These are phyloP conservation scores for Glyphotaelius pellucidus DNA, from an alignment of 2,888 invertebrate genomes.

Conservation along the genomic window DNA sequence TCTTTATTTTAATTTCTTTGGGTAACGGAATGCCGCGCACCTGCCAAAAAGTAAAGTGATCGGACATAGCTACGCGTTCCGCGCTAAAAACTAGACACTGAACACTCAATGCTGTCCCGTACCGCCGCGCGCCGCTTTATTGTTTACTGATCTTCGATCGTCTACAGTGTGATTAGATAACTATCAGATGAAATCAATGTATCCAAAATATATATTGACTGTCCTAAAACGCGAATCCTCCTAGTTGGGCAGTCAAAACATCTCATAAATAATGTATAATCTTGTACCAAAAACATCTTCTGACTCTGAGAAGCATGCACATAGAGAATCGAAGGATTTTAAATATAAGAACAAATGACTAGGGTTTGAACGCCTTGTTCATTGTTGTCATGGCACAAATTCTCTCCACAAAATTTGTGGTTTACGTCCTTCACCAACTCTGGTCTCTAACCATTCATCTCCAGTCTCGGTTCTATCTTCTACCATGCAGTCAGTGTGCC, in stretches of 20 bases:
- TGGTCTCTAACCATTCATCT: background rate
- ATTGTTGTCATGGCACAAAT: background rate
- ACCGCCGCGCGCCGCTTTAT: constrained; percentile 22
- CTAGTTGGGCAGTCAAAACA: no score
- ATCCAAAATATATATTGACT: no score
- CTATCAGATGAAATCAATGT: background rate
- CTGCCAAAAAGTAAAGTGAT: constrained; percentile 10
- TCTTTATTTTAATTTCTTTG: background rate
- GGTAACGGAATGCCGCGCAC: constrained; percentile 35
- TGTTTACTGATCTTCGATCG: constrained; percentile 17
- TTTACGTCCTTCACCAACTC: background rate
- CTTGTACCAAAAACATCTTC: no score
- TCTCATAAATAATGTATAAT: no score
- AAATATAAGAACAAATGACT: no score
- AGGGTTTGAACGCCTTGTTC: no score
- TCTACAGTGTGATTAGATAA: constrained; percentile 2
- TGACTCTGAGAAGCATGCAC: background rate
- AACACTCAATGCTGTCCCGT: constrained; percentile 17
- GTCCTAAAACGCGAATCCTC: no score
- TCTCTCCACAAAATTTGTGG: background rate
- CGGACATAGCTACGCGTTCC: constrained; percentile 12
- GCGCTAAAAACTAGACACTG: constrained; percentile 16
- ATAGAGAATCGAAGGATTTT: no score
- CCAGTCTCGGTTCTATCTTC: background rate
- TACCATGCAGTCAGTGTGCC: background rate